Evolutionary conservation across 2,113 vertebrate species (phyloP).

Genomic region (Spea bombifrons): DNA sequence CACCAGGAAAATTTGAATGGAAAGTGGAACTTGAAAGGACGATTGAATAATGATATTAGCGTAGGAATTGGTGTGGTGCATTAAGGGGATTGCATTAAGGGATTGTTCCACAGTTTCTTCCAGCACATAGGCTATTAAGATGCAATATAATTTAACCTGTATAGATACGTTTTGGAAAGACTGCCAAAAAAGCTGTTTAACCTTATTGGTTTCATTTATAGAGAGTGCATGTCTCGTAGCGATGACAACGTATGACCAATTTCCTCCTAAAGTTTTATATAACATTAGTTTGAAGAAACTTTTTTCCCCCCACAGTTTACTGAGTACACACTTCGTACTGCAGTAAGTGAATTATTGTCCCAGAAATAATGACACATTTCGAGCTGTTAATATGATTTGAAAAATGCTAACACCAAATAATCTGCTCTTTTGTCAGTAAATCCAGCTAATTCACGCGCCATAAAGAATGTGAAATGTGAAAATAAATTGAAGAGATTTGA

Average conservation of each 20-base stretch:
- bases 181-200: background rate
- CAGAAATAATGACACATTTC: conserved; percentile 10
- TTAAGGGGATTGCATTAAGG: conserved; percentile 10
- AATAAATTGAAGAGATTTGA: conserved; percentile 33
- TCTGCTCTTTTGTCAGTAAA: conserved; percentile 3
- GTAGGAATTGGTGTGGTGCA: conserved; percentile 12
- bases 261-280: background rate
- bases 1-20: background rate
- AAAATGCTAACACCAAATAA: conserved; percentile 2
- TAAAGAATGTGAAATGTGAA: conserved; percentile 22
- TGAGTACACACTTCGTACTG: background rate
- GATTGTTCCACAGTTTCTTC: background rate
- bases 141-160: background rate
- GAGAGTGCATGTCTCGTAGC: background rate
- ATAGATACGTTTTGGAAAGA: background rate
- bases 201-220: background rate
- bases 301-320: background rate
- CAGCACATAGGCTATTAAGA: background rate
- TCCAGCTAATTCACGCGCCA: conserved; percentile 12
- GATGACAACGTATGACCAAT: background rate
- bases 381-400: conserved; percentile 11
- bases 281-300: background rate
- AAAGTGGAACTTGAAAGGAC: background rate
- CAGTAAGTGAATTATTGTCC: background rate
- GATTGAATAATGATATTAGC: conserved; percentile 6